Evolutionary conservation across 2,888 invertebrate species (phyloP), one percentile per base, ranked within the genome.

Genomic region (Troides helena): DNA sequence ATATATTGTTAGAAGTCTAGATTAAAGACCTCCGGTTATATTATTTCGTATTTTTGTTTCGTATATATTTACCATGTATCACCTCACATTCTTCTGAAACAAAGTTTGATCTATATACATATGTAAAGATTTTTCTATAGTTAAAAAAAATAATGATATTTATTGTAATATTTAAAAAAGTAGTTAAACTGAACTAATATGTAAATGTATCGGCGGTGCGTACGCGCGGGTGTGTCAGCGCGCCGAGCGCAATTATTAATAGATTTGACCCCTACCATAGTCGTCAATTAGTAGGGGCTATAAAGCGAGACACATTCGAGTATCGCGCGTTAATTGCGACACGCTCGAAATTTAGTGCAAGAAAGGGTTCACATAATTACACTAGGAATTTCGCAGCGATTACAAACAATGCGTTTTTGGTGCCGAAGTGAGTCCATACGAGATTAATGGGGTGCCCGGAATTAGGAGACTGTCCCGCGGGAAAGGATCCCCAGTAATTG

Each of bases 281-380:
- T 67, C 76, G 71, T 77, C 80, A 81, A 82, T 82, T 82, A 82
- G 81, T 76, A 76, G 73, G 69, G 71, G 75, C 79, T 68, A 80
- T 82, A 81, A 80, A 80, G 77, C 76, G 78, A 77, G 78, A 77
- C 77, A 80, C 79, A 79, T 78, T 76, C 77, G 76, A 81, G 78
- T 79, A 80, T 81, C 78, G 79, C 76, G 76, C 78, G 77, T 77
- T 82, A 82, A 83, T 80, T 79, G 83, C 82, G 80, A 79, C 76
- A 80, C 80, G 79, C 79, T 76, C 70, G 75, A 76, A 80, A 83
- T 82, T 82, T 82, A 82, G 78, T 79, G 75, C 73, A 75, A 72
- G 74, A 81, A 81, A 82, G 83, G 84, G 82, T 82, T 76, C 78
- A 78, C 77, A 81, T 84, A 84, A 84, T 84, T 84, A 84, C 82